phyloP scores from a whole-genome alignment of 2,888 invertebrate genomes.

The Meghimatium bilineatum region DNA sequence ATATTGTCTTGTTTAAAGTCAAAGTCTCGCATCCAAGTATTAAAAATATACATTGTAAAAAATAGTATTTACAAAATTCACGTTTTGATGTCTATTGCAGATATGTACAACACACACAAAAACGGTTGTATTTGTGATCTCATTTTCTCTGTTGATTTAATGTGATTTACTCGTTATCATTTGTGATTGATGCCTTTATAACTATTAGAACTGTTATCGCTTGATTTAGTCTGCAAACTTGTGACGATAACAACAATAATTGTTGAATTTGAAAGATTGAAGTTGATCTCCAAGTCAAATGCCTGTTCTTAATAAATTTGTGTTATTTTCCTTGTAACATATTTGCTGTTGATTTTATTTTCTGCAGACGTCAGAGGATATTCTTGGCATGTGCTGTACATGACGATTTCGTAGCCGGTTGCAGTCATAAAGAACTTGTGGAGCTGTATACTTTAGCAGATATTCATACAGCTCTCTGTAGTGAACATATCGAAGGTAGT shows the following conservation, averaged over 20 bases:
- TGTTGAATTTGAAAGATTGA: background rate
- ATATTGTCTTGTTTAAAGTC: no score
- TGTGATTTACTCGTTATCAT: no score
- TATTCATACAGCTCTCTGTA: background rate
- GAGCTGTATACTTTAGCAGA: background rate
- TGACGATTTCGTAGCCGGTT: background rate
- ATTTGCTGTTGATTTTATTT: background rate
- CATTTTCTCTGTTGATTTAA: no score
- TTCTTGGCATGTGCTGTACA: background rate
- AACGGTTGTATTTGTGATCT: no score
- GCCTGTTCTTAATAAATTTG: background rate
- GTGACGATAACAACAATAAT: background rate
- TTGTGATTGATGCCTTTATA: no score
- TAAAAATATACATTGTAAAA: no score
- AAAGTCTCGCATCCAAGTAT: no score
- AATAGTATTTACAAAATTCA: no score
- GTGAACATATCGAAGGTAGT: background rate
- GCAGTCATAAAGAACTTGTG: background rate
- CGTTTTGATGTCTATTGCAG: no score
- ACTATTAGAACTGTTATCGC: no score
- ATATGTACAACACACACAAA: no score
- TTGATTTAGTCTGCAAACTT: background rate
- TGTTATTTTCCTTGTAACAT: background rate
- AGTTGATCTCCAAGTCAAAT: background rate
- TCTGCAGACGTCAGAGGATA: background rate